Evolutionary conservation across 2,113 vertebrate species (phyloP), one percentile per base, ranked within the genome.

Genomic region (Petrocephalus zakoni): DNA sequence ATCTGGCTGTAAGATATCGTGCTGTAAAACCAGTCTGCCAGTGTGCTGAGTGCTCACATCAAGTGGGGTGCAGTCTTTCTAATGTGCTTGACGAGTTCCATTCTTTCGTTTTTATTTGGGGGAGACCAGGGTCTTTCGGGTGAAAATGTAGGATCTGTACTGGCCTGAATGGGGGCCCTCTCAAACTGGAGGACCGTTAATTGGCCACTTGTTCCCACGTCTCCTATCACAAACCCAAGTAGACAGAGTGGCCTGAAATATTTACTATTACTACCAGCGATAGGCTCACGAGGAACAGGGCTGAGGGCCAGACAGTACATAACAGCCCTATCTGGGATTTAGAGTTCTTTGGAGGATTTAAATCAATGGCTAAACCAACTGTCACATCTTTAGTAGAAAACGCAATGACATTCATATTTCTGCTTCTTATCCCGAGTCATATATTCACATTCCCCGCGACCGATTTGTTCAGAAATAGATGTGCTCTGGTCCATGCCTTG

Each of bases 341-440:
- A 83, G 52, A 4, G 72, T 46, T 53, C 37, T 8, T 15, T 11
- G 29, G 51, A 81, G 49, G n/a, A 88, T 55, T 81, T 29, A 84
- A 56, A 83, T 61, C 52, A 61, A 84, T 17, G 55, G 37, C 37
- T 34, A 58, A 47, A 49, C 88, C 52, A 46, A 83, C 37, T 46
- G 78, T 83, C 53, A 29, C n/a, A 29, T 84, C 25, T 88, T 87
- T 29, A 88, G 49, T 58, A 47, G 29, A 81, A 68, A 88, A 61
- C 52, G 22, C 29, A 61, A 84, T 61, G 34, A 61, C 51, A 83
- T 88, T 84, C 19, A 84, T 58, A 49, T 88, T 83, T 88, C 87
- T 55, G 29, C 51, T 83, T n/a, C 56, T 9, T 42, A 29, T 47
- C 53, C 21, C 61, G 1, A 11, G 42, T 88, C 37, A 22, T 84